Evolutionary conservation across 2,113 vertebrate species (phyloP), one percentile per base, ranked within the genome.

Genomic region (Zosterops hypoxanthus): DNA sequence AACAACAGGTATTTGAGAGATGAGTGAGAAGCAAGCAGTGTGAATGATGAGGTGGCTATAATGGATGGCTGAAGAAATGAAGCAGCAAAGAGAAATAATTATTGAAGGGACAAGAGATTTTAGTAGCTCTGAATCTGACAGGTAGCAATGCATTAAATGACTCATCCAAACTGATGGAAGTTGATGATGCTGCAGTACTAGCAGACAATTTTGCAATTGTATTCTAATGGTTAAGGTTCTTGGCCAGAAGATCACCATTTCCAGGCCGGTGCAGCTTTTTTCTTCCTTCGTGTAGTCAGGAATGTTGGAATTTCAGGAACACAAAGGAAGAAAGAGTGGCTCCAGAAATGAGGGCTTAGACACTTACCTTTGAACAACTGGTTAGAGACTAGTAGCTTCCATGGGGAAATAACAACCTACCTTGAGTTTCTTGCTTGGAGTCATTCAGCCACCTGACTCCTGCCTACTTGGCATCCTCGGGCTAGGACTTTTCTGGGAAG

Each of bases 21-120:
- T 77, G 78, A 59, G 71, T 31, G 33, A 86, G 70, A 77, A 80
- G 50, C 63, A n/a, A 21, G 33, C 41, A 44, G 82, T 34, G 29
- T 90, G 82, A 94, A 49, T 68, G 61, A 47, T 68, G 60, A 69
- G 61, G 57, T 4, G 8, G 63, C 41, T 34, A 23, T 86, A 87
- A 87, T 33, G 75, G 50, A 50, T 57, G 63, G 49, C 46, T 82
- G 78, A 82, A 82, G 78, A 94, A 91, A 86, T 53, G 84, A 91
- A 82, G 87, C 87, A 80, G 88, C 55, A 66, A 88, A 82, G 42
- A 55, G 12, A 86, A 75, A 31, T 86, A 92, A 88, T 94, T 88
- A 73, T 14, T 83, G 71, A 90, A 85, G 63, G 50, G 26, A 79
- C 25, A 82, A 72, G 66, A 85, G 46, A 72, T 72, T 92, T 82